Evolutionary conservation across 2,797 vertebrate species (phyloP), one percentile per base, ranked within the genome.

Genomic region (Galagoides demidoff): DNA sequence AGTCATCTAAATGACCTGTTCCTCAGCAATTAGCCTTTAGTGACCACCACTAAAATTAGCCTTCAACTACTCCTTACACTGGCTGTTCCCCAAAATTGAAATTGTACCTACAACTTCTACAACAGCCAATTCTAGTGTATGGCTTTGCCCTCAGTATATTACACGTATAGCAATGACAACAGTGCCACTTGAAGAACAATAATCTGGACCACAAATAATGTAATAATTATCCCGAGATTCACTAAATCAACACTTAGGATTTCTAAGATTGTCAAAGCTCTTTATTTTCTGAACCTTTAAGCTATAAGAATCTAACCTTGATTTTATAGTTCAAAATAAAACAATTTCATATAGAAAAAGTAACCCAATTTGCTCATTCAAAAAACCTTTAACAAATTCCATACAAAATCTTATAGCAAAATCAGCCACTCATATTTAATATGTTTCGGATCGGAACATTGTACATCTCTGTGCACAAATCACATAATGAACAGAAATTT

Each of bases 391-490:
- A 92, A 84, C 23, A 93, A 52, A 70, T 70, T 95, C 83, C 86
- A 34, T 82, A 37, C 45, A 31, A 85, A 94, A 79, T 4, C 17
- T 89, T 64, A 68, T 25, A 43, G 13, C 57, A 85, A 94, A 89
- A 34, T 34, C 66, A 95, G 27, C 16, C 39, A 79, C 49, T 96
- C 81, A n/a, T 7, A 70, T 92, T 86, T 96, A 83, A 55, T 49
- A 88, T 29, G 8, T 71, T 92, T 89, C 19, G 27, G 20, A 70
- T 94, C 4, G 74, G 22, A 94, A 37, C 3, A 29, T 34, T 73
- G 29, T 13, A 79, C 70, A 63, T 39, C 37, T 63, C n/a, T 34
- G 0, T 17, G 55, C 19, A 83, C n/a, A 92, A 64, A 71, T 86
- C 85, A 17, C 0, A 68, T 78, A 68, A 78, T 57, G 20, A 74